These are phyloP conservation scores for Neopipo cinnamomea DNA, from an alignment of 2,113 vertebrate species.

Conservation along the genomic window DNA sequence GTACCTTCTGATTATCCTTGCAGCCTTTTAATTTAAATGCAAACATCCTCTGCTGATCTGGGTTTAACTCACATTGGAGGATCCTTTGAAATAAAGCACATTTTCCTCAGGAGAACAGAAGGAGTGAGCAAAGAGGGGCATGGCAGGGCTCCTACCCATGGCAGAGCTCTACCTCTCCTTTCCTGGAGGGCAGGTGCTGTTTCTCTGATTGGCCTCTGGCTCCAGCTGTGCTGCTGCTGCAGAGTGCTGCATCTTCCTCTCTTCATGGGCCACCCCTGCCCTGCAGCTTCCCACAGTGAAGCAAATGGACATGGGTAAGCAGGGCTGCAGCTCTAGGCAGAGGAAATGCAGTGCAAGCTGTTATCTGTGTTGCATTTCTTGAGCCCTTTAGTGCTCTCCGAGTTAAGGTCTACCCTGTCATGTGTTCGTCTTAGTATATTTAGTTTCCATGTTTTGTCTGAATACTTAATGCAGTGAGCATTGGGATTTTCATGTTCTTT, in stretches of 20 bases:
- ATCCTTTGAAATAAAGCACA: neutral
- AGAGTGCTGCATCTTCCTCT: neutral
- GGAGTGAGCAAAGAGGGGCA: neutral
- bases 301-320: neutral
- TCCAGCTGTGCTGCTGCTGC: neutral
- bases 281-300: neutral
- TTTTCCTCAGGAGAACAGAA: neutral
- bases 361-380: neutral
- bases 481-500: neutral
- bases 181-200: neutral
- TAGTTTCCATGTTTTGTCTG: neutral
- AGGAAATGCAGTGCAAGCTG: neutral
- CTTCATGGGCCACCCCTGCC: neutral
- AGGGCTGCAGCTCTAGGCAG: neutral
- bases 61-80: neutral
- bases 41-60: neutral
- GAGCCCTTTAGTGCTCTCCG: neutral
- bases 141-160: rapidly evolving
- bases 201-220: neutral
- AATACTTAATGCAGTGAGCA: neutral
- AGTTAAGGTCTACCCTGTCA: neutral
- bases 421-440: neutral
- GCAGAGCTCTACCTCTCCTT: neutral
- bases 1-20: neutral
- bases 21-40: neutral